Conservation (phyloP, 2,888 invertebrate species). For the Dioctria rufipes region DNA sequence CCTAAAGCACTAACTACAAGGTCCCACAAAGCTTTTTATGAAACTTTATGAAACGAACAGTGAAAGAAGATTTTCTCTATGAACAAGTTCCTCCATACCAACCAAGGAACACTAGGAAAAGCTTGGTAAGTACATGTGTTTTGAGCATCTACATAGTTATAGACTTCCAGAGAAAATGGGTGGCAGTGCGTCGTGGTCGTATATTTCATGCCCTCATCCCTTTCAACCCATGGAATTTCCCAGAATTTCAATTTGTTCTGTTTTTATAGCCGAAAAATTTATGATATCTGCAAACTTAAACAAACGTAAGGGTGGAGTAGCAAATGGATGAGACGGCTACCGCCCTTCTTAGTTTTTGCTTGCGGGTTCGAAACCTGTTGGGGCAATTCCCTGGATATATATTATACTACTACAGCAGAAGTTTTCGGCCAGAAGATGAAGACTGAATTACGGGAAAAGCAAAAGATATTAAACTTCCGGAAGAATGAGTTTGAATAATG, state of each 20-base stretch:
- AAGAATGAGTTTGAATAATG: constrained; percentile 33
- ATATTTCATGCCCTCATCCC: background rate
- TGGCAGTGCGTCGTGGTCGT: background rate
- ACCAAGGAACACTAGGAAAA: background rate
- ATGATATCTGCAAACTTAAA: constrained; percentile 57
- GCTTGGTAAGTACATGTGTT: constrained; percentile 39
- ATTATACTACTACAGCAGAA: background rate
- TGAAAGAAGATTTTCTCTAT: constrained; percentile 34
- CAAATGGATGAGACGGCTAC: constrained; percentile 39
- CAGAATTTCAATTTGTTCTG: constrained; percentile 58
- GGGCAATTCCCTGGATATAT: background rate
- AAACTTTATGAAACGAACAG: constrained; percentile 51
- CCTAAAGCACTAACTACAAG: constrained; percentile 35
- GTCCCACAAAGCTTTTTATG: constrained; percentile 53
- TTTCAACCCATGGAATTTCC: background rate
- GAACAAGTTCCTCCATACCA: constrained; percentile 1
- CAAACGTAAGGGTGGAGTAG: constrained; percentile 42
- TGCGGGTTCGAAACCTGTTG: constrained; percentile 8
- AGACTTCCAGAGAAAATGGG: background rate
- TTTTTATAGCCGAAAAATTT: constrained; percentile 57
- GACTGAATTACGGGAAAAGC: constrained; percentile 23
- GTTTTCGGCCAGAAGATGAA: constrained; percentile 39
- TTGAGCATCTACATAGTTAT: background rate
- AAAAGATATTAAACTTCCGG: constrained; percentile 37
- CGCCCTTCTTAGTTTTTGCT: background rate